Evolutionary conservation across 2,113 vertebrate species (phyloP).

Genomic region (Syngnathus scovelli): DNA sequence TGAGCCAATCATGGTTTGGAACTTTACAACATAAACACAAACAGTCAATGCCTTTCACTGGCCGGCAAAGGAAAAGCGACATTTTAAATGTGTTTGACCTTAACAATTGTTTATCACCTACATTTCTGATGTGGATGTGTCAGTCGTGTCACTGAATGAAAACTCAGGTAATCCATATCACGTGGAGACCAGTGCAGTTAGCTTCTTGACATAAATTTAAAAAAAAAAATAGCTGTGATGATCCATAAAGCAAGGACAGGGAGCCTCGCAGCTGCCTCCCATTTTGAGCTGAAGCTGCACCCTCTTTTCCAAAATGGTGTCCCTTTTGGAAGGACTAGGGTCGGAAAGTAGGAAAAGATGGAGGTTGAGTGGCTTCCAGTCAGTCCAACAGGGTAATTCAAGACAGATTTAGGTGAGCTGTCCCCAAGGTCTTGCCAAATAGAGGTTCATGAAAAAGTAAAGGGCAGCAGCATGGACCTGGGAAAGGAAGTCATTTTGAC

Average conservation of each 20-base stretch:
- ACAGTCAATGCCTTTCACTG: slow-evolving; percentile 5
- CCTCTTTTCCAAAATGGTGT: neutral
- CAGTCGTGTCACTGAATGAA: slow-evolving; percentile 57
- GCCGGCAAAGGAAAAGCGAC: slow-evolving; percentile 15
- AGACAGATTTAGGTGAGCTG: slow-evolving; percentile 49
- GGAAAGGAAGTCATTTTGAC: slow-evolving; percentile 44
- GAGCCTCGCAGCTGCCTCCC: slow-evolving; percentile 6
- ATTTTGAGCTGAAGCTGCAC: slow-evolving; percentile 3
- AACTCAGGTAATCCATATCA: slow-evolving; percentile 54
- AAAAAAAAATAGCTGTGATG: slow-evolving; percentile 31
- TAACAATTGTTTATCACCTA: slow-evolving; percentile 43
- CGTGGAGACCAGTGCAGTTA: slow-evolving; percentile 46
- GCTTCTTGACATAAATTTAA: slow-evolving; percentile 39
- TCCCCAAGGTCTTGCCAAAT: slow-evolving; percentile 45
- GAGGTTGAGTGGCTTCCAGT: slow-evolving; percentile 14
- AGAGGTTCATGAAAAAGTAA: slow-evolving; percentile 23
- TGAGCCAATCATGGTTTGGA: slow-evolving; percentile 20
- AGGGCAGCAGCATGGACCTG: slow-evolving; percentile 36
- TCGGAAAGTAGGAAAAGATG: slow-evolving; percentile 7
- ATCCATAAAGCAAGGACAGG: slow-evolving; percentile 42
- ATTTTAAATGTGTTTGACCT: slow-evolving; percentile 23
- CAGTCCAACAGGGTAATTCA: slow-evolving; percentile 47
- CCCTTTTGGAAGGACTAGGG: slow-evolving; percentile 8
- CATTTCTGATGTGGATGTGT: slow-evolving; percentile 46
- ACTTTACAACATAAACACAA: slow-evolving; percentile 13